Evolutionary conservation across 2,888 invertebrate genomes (phyloP), one percentile per base, ranked within the genome.

Genomic region (Lottia gigantea): DNA sequence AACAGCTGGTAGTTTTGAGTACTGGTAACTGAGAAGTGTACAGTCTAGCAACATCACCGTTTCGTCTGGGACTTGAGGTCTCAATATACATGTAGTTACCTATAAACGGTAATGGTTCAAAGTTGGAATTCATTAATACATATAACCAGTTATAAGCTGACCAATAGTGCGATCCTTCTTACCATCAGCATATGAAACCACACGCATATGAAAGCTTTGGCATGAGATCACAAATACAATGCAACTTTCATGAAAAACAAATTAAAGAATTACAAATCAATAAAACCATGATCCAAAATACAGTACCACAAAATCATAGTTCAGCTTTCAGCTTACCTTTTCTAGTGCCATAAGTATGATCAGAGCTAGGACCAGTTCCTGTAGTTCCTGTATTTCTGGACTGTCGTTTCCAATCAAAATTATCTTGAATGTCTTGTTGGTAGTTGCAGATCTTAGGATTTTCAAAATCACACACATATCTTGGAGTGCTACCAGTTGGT

Each of bases 31-130:
- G 23, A 1, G 76, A 76, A n/a, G 83, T 80, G 12, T 79, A 45
- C 14, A 84, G 70, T 31, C 81, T 68, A 7, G 85, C 84, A n/a
- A 66, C 80, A 63, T 83, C 76, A 61, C 77, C 77, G 11, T 66
- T 66, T 16, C 64, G 66, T 15, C 79, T 67, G 19, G 76, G 80
- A 16, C 72, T 65, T 0, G 84, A 82, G n/a, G 81, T 78, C 69
- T 85, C 85, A 66, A 82, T 84, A 68, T 80, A 84, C 75, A 85
- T 72, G 72, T 85, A 85, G 64, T 82, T 80, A 40, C 85, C 83
- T 83, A 71, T 14, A 72, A 71, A 40, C 40, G 11, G 7, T 11
- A 40, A 8, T 40, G 40, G 11, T 40, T 40, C 31, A 31, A 4
- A 31, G n/a, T 31, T 31, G 31, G 31, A 4, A 31, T 31, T 6